Evolutionary conservation across 2,888 invertebrate genomes (phyloP).

Genomic region (Bhutanitis thaidina): DNA sequence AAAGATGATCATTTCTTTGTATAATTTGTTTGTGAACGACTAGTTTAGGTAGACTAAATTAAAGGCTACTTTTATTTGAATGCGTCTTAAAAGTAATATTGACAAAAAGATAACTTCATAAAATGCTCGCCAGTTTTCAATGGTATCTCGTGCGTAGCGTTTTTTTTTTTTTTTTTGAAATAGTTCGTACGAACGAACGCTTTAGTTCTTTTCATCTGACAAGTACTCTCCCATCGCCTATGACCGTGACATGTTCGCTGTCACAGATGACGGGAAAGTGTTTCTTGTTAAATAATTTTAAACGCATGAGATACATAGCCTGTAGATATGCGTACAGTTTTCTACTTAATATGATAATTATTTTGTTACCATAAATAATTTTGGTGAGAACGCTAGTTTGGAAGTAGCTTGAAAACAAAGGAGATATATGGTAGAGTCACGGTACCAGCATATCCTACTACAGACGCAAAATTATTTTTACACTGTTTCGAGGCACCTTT

Average conservation of each 20-base stretch:
- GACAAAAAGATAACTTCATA: neutral
- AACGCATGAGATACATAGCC: conserved; percentile 1
- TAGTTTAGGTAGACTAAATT: conserved; percentile 20
- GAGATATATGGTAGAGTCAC: conserved; percentile 38
- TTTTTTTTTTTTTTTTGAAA: no score
- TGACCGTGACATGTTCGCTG: no score
- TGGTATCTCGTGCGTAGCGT: neutral
- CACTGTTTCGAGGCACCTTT: conserved; percentile 65
- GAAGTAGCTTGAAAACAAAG: conserved; percentile 7
- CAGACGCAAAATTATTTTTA: conserved; percentile 65
- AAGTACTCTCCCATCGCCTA: no score
- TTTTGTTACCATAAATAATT: conserved; percentile 13
- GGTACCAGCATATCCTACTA: conserved; percentile 52
- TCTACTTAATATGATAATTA: conserved; percentile 4
- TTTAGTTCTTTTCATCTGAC: no score
- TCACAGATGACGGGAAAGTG: no score
- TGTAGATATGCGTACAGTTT: conserved; percentile 12
- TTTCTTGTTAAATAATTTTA: neutral
- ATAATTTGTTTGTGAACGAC: conserved; percentile 12
- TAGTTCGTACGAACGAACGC: no score
- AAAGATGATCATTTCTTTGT: conserved; percentile 12
- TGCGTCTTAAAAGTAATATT: conserved; percentile 12
- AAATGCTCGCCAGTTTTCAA: neutral
- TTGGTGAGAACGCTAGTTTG: conserved; percentile 18
- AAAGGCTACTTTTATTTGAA: conserved; percentile 9